Evolutionary conservation across 2,888 invertebrate species (phyloP), one percentile per base, ranked within the genome.

Genomic region (Pocota personata): DNA sequence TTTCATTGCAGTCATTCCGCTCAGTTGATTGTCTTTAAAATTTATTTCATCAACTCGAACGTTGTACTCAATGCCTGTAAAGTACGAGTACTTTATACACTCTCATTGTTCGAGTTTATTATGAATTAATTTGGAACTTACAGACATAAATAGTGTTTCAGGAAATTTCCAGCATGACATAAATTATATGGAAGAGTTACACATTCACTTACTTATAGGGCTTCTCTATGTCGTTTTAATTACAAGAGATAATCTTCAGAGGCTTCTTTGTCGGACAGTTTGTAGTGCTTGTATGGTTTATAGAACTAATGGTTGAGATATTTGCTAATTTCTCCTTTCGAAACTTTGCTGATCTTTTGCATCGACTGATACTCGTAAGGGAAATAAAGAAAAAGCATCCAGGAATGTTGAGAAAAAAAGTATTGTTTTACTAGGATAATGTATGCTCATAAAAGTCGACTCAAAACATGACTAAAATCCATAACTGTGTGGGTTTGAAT

Each of bases 1-100:
- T 83, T 83, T 67, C 73, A 83, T 73, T 78, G 78, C 72, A 67
- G 72, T 73, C 62, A 60, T 83, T 78, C 55, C 55, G 78, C 73
- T 78, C 50, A 66, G 77, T 69, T 84, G 75, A 80, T 76, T 86
- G 71, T 86, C 67, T 67, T 86, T 86, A 72, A 82, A 77, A 73
- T 86, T 66, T 72, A 77, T 82, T 77, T 72, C 82, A 82, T 76
- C 72, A 86, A 82, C 16, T 72, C 72, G 76, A 67, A 67, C 50
- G 46, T 64, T 76, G 60, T 76, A n/a, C n/a, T n/a, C n/a, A 72
- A 67, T 40, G 46, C 55, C 48, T 72, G 32, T 55, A 57, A 76
- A 67, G 76, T 43, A 66, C 43, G 72, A 67, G 76, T 43, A 66
- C 43, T 80, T 64, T 66, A 52, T 80, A 27, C 21, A 40, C 10